Evolutionary conservation across 2,888 invertebrate genomes (phyloP), one percentile per base, ranked within the genome.

Genomic region (Acronicta alni): DNA sequence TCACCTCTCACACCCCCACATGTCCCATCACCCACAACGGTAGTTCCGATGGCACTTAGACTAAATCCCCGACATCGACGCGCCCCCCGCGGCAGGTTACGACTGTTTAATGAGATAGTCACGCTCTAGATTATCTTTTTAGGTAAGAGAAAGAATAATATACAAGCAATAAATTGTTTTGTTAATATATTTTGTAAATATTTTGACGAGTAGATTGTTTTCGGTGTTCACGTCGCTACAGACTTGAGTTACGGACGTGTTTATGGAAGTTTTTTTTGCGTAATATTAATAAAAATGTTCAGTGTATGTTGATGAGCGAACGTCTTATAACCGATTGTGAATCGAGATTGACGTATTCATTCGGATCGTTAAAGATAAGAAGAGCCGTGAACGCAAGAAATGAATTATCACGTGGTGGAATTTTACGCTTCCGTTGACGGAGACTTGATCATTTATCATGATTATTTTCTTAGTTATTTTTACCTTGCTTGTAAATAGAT

Each of bases 21-120:
- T 97, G 91, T 96, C 96, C 46, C 97, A 96, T 86, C 97, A 97
- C 92, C 96, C 97, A 81, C 97, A 97, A 93, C 97, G 97, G 96
- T 97, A 97, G 96, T 95, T 88, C 72, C 60, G 82, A 84, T 84
- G 84, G 84, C 84, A 83, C 83, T 81, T 87, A 85, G 83, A 82
- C 70, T 85, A 83, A 84, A 87, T 83, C 83, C 48, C 70, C 20
- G 52, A 72, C 69, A 77, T 77, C 67, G 52, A 81, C 76, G 70
- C 67, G 68, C 57, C 73, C 75, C 63, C 45, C 32, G 71, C 43
- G 61, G 73, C 70, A 66, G 67, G 67, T 81, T 81, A 80, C 82
- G 85, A 85, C 84, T 85, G 86, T 85, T 87, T 85, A 71, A 73
- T 83, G 84, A 85, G 82, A 84, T 89, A 90, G 92, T 93, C 93